Evolutionary conservation across 2,888 invertebrate species (phyloP), one percentile per base, ranked within the genome.

Genomic region (Ferdinandea cuprea): DNA sequence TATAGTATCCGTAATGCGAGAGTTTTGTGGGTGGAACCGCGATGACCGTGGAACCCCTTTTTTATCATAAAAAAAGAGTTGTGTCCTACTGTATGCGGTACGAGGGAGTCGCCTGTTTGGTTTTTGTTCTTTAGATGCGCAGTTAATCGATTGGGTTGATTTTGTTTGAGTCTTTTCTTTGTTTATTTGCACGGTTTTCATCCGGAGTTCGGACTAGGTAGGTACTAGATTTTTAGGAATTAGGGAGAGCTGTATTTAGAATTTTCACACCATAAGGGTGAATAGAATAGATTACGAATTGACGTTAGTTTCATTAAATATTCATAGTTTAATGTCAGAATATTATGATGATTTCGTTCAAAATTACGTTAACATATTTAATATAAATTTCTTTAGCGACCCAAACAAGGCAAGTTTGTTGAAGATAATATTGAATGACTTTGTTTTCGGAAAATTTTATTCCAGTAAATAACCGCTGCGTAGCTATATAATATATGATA

Each of bases 41-140:
- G 44, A 69, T 58, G 69, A 69, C 58, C 48, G 56, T 48, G 44
- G 19, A 58, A 58, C 69, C 58, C 37, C 69, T 68, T 66, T 50
- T 69, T 69, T 52, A 17, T 40, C 25, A 25, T 3, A 25, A 25
- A 25, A 25, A 25, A 25, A 25, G 13, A 28, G 46, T 37, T 28
- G 32, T 35, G 69, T 58, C 69, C 69, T 69, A 58, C 69, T 69
- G 69, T 69, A 69, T 69, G 37, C 69, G 69, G 48, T 58, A 69
- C 48, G 48, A 35, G 58, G 69, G 58, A 58, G 69, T 69, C 69
- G 35, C 13, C 56, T 37, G 69, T 58, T 68, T 46, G 56, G 56
- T 58, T 48, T 44, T 15, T 56, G 3, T 44, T 68, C 15, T 68
- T 35, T 68, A 19, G 63, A 48, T 48, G 35, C 48, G 15, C 28